Conservation (phyloP, 2,113 vertebrate species). For the Coryphaenoides rupestris region DNA sequence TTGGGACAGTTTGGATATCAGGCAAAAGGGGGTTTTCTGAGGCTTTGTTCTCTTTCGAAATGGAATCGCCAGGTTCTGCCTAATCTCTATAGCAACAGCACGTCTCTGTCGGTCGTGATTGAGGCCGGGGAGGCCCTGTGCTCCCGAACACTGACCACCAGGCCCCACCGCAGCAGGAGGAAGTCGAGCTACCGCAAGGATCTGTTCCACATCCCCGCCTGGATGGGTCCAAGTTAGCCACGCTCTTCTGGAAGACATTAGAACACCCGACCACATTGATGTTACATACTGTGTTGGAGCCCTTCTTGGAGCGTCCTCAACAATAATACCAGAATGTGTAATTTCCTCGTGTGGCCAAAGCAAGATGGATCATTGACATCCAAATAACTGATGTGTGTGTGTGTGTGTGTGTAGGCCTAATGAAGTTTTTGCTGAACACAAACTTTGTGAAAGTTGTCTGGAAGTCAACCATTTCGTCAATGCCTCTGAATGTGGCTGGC, state of each 20-base stretch:
- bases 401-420: no score
- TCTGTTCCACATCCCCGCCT: constrained; percentile 50
- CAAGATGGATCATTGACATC: constrained; percentile 20
- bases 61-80: constrained; percentile 30
- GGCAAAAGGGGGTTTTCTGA: constrained; percentile 16
- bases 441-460: no score
- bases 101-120: constrained; percentile 40
- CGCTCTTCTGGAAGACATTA: constrained; percentile 70
- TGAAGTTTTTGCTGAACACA: no score
- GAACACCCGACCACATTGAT: constrained; percentile 39
- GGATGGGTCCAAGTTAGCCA: constrained; percentile 43
- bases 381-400: neutral
- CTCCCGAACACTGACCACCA: constrained; percentile 40
- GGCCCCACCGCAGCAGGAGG: constrained; percentile 53
- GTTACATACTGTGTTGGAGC: constrained; percentile 39
- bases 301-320: constrained; percentile 50
- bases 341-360: constrained; percentile 50
- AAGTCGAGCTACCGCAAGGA: constrained; percentile 54
- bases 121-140: constrained; percentile 39
- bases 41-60: neutral
- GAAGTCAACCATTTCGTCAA: no score
- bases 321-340: constrained; percentile 62
- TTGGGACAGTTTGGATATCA: constrained; percentile 16
- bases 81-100: constrained; percentile 45
- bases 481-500: no score